A percentile compares a stretch with the other conserved stretches of the same genome.
These are phyloP conservation scores for Iphiclides podalirius DNA, from an alignment of 2,888 invertebrate species.

Conservation along the genomic window DNA sequence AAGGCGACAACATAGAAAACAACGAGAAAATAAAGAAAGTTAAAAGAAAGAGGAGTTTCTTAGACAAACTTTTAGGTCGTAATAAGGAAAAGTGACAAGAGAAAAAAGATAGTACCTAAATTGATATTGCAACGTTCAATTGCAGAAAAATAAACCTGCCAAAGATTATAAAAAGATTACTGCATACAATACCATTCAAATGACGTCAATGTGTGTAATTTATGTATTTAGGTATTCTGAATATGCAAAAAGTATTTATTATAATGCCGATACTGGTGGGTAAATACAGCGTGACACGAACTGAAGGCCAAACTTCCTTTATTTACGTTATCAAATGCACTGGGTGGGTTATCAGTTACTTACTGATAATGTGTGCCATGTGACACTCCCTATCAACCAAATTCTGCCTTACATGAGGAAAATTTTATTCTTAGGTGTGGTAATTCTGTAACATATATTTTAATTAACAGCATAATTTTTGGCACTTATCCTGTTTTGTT, in stretches of 20 bases:
- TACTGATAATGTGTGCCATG: constrained; percentile 72
- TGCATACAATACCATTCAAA: constrained; percentile 38
- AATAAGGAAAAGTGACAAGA: constrained; percentile 52
- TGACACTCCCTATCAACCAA: constrained; percentile 71
- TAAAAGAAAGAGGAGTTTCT: constrained; percentile 71
- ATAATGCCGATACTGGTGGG: constrained; percentile 41
- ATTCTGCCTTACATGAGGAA: constrained; percentile 37
- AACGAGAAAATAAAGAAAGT: constrained; percentile 59
- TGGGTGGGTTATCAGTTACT: constrained; percentile 67
- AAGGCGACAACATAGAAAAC: constrained; percentile 57
- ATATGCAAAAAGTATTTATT: constrained; percentile 28
- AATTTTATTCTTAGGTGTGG: constrained; percentile 20
- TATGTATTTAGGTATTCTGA: constrained; percentile 37
- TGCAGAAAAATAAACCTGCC: constrained; percentile 58
- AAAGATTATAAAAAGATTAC: constrained; percentile 65
- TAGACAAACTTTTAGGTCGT: constrained; percentile 70
- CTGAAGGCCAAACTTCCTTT: constrained; percentile 65
- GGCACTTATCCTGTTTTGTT: constrained; percentile 11
- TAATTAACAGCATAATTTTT: constrained; percentile 18
- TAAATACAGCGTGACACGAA: constrained; percentile 27
- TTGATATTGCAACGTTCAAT: constrained; percentile 44
- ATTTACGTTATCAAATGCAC: constrained; percentile 68
- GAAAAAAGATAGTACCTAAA: constrained; percentile 39
- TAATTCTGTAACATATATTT: constrained; percentile 22
- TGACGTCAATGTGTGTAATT: constrained; percentile 62